Conservation (phyloP, 2,797 vertebrate species). For the Tinamus major region DNA sequence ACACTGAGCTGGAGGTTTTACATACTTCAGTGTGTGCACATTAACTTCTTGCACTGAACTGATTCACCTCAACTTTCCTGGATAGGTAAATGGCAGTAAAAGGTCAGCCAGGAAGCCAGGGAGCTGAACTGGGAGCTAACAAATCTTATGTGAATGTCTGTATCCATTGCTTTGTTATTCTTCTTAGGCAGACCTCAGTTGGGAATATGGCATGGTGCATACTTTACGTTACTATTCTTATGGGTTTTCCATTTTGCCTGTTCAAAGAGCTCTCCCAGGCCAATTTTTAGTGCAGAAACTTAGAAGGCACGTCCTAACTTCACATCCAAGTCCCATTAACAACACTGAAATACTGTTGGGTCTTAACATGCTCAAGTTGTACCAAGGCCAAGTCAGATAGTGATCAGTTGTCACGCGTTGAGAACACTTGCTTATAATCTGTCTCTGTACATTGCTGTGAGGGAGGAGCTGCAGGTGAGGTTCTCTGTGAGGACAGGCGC, state of each 20-base stretch:
- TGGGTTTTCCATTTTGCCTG: background rate
- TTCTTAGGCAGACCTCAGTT: background rate
- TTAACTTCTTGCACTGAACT: background rate
- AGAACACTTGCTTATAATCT: conserved; percentile 21
- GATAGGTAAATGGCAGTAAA: background rate
- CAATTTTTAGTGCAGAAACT: background rate
- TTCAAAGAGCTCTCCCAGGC: background rate
- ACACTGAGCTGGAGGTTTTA: background rate
- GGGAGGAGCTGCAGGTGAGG: background rate
- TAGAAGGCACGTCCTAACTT: background rate
- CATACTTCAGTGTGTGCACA: background rate
- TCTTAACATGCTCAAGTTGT: conserved; percentile 15
- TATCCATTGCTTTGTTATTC: background rate
- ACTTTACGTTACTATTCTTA: background rate
- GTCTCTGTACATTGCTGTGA: background rate
- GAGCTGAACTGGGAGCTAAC: background rate
- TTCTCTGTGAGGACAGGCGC: background rate
- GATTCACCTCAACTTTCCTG: background rate
- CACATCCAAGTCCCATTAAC: background rate
- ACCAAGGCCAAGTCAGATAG: conserved; percentile 27
- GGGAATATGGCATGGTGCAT: background rate
- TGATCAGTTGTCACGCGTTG: conserved; percentile 28
- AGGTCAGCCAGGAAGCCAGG: background rate
- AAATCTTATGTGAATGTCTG: background rate
- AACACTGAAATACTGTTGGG: background rate